Conservation (phyloP, 2,113 vertebrate species). For the Spea bombifrons region DNA sequence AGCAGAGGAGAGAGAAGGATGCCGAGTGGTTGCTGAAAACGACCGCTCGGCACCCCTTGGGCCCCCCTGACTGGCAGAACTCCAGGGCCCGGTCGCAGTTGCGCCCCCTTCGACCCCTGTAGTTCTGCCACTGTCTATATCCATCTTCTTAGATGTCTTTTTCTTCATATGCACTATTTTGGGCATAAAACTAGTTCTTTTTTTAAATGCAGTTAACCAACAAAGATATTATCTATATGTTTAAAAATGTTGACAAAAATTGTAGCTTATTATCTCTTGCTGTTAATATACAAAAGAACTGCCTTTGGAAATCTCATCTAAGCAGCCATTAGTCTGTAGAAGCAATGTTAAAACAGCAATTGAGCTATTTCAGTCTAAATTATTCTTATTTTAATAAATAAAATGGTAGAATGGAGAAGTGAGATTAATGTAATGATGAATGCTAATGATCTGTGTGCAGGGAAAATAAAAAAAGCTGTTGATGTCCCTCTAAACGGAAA, state of each 20-base stretch:
- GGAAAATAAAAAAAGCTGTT: conserved; percentile 28
- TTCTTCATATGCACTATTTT: neutral
- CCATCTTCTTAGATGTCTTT: no score
- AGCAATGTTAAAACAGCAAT: conserved; percentile 36
- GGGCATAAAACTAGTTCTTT: conserved; percentile 7
- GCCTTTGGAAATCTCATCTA: conserved; percentile 40
- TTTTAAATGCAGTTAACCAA: conserved; percentile 39
- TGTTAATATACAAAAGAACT: conserved; percentile 41
- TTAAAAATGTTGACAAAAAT: conserved; percentile 35
- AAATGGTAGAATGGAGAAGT: conserved; percentile 31
- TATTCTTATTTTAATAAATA: conserved; percentile 42
- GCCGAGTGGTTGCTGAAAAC: no score
- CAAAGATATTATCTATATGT: conserved; percentile 37
- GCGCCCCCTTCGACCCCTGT: no score
- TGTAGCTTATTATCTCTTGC: conserved; percentile 39
- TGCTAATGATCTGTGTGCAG: conserved; percentile 32
- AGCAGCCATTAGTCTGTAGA: conserved; percentile 42
- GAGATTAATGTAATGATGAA: conserved; percentile 33
- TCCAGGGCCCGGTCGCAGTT: no score
- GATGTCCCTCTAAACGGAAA: conserved; percentile 17
- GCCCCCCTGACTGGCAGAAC: no score
- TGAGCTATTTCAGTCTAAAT: conserved; percentile 41
- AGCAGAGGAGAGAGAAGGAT: no score
- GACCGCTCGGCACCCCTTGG: no score
- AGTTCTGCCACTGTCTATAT: no score